Base-by-base conservation (phyloP, 2,797 vertebrate genomes). In the Apodemus agrarius region DNA sequence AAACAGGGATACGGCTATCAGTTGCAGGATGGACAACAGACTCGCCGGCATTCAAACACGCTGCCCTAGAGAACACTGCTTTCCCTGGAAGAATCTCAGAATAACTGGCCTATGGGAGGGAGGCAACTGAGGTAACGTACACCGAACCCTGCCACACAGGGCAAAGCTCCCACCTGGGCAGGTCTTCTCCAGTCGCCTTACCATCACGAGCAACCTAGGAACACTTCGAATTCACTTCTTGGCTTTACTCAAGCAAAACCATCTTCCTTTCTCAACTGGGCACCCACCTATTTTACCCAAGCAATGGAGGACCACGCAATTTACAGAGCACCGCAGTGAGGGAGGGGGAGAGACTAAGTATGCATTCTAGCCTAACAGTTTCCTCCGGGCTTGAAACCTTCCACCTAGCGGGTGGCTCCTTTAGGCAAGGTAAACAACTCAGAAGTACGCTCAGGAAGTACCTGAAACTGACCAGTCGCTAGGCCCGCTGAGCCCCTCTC, bases 191-290 rank as follows among this genome's bases (percentile, higher is more conserved):
- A 85, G 12, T n/a, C 17, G 69, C 67, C 43, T n/a, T 40, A 67
- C 19, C 46, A 76, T 82, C 84, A 81, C 54, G 72, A 1, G 6
- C 75, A 67, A 88, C 91, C 52, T 34, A 86, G 12, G 52, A 92
- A 95, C 7, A 87, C 61, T 93, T 88, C 14, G 37, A 65, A 61
- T 67, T 95, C 78, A 72, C 52, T 31, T 85, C 82, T 40, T 46
- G 49, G 75, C 46, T 94, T 92, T 81, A 43, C 65, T 52, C n/a
- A 93, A 63, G 61, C 89, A 86, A 89, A 89, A 75, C 13, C 29
- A 46, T 6, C 43, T 76, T 46, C 54, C 72, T 90, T 54, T 89
- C 63, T 78, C 65, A 24, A 46, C 0, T 52, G 34, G n/a, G 34
- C 54, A 26, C 3, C 31, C 57, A 87, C 17, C 76, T 37, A 72